These are phyloP conservation scores for Trypoxylon attenuatum DNA, from an alignment of 2,888 invertebrate genomes.

Conservation along the genomic window DNA sequence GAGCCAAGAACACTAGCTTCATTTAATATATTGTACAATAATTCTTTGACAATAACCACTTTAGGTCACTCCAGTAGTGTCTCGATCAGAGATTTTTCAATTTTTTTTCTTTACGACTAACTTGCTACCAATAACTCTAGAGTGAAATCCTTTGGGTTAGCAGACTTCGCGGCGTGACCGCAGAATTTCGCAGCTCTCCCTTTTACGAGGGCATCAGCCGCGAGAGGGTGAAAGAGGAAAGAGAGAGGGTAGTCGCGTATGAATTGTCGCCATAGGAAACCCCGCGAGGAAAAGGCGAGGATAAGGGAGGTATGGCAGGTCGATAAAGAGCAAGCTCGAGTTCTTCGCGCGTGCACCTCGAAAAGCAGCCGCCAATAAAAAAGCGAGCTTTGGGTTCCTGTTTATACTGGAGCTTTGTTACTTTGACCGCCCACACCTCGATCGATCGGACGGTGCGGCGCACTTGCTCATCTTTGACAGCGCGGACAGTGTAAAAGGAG, in stretches of 20 bases:
- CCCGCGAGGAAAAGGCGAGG: conserved; percentile 13
- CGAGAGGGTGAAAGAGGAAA: neutral
- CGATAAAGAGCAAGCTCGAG: conserved; percentile 40
- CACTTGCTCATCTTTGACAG: conserved; percentile 48
- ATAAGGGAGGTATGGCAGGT: conserved; percentile 33
- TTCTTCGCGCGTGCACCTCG: conserved; percentile 43
- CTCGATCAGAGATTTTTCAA: too few relatives aligned
- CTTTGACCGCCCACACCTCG: conserved; percentile 50
- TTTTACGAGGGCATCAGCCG: too few relatives aligned
- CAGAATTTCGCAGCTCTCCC: too few relatives aligned
- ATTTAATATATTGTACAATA: too few relatives aligned
- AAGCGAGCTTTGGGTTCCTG: conserved; percentile 43
- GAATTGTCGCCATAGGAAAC: conserved; percentile 19
- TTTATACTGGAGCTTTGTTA: conserved; percentile 48
- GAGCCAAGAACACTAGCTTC: too few relatives aligned
- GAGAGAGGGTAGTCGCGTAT: neutral
- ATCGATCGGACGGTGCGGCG: conserved; percentile 44
- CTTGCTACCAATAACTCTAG: too few relatives aligned
- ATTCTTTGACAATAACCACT: too few relatives aligned
- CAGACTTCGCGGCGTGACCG: too few relatives aligned
- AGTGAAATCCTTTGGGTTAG: too few relatives aligned
- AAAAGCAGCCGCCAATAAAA: conserved; percentile 47
- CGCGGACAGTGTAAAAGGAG: conserved; percentile 15
- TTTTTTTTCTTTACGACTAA: too few relatives aligned
- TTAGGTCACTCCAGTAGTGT: too few relatives aligned